These are phyloP conservation scores for Phaethon lepturus DNA, from an alignment of 2,113 vertebrate species.

Conservation along the genomic window DNA sequence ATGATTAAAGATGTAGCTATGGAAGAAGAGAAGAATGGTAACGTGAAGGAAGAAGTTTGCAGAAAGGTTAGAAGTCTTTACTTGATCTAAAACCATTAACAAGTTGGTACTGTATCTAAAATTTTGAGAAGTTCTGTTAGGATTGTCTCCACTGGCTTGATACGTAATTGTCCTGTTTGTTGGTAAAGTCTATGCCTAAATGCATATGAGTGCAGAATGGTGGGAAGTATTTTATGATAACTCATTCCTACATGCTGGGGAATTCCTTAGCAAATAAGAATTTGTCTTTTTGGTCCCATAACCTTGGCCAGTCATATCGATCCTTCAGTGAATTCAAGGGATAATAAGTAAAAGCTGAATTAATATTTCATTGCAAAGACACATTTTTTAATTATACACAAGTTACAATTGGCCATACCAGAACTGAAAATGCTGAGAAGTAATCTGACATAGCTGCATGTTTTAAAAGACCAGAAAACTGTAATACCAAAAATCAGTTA, in stretches of 20 bases:
- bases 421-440: not conserved
- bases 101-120: not conserved
- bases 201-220: not conserved
- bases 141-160: not conserved
- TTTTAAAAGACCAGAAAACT: not conserved
- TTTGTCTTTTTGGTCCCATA: not conserved
- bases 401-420: not conserved
- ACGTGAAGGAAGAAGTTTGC: not conserved
- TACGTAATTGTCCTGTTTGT: not conserved
- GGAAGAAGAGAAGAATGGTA: not conserved
- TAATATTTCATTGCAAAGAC: not conserved
- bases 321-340: not conserved
- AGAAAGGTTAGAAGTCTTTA: not conserved
- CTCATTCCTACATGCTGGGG: not conserved
- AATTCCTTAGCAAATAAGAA: not conserved
- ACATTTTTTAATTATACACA: not conserved
- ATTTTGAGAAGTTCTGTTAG: not conserved
- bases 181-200: not conserved
- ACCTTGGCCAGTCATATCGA: not conserved
- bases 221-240: not conserved
- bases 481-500: not conserved
- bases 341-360: not conserved
- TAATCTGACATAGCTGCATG: not conserved
- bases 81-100: not conserved
- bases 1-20: not conserved